Base-by-base conservation (phyloP, 92 coral and sea anemone genomes). In the Virgularia gustaviana region DNA sequence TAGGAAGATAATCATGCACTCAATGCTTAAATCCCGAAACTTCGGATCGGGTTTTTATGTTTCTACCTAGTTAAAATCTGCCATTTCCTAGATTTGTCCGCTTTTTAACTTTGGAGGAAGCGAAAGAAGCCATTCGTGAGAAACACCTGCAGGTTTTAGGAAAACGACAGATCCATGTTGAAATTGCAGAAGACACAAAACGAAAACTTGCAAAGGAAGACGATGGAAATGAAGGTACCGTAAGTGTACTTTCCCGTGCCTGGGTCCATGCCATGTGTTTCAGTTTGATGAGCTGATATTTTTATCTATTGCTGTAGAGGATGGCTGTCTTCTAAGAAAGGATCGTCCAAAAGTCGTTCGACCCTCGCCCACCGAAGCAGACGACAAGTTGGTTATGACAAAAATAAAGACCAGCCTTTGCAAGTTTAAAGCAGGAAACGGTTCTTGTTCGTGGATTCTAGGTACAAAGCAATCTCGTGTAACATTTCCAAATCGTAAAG, bases 21-120 rank as follows among this genome's bases (percentile, higher is more conserved):
- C n/a, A n/a, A n/a, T n/a, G n/a, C n/a, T n/a, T n/a, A n/a, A n/a
- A n/a, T n/a, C n/a, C n/a, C n/a, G n/a, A n/a, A n/a, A n/a, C n/a
- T n/a, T n/a, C n/a, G n/a, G n/a, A n/a, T n/a, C n/a, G n/a, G n/a
- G n/a, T n/a, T n/a, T n/a, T n/a, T n/a, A n/a, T n/a, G n/a, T n/a
- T n/a, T n/a, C n/a, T n/a, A n/a, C n/a, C n/a, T n/a, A n/a, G n/a
- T n/a, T n/a, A n/a, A n/a, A n/a, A n/a, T n/a, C n/a, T n/a, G n/a
- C n/a, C n/a, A n/a, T n/a, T 58, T 16, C 29, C 19, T 65, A 91
- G 97, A 23, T 91, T 91, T 83, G 64, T 91, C 12, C 84, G 97
- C 32, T 91, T 64, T 68, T 24, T 45, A 45, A 91, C 86, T 15
- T 71, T 81, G 16, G 87, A 70, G 7, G 97, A 91, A 65, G 95